phyloP scores from a whole-genome alignment of 2,888 invertebrate genomes.

The Monoplex corrugatus region DNA sequence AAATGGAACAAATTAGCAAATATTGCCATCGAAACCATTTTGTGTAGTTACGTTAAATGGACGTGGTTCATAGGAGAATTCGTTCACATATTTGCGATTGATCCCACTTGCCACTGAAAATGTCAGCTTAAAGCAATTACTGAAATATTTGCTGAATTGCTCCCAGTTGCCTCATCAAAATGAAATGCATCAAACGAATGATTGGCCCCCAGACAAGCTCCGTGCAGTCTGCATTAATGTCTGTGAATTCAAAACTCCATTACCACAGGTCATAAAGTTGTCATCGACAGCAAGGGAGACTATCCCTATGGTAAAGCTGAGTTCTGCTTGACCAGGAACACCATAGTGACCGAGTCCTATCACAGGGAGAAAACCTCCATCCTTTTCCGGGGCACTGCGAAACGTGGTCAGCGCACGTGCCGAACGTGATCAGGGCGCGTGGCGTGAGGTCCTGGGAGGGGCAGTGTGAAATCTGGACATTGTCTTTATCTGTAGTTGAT shows the following conservation, averaged over 20 bases:
- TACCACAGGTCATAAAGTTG: not conserved
- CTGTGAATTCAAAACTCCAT: no score
- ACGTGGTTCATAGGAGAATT: no score
- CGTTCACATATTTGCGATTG: no score
- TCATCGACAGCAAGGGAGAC: not conserved
- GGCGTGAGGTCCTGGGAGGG: not conserved
- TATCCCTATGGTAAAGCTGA: not conserved
- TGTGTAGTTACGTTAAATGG: no score
- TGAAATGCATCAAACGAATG: no score
- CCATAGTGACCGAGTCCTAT: not conserved
- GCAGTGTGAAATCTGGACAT: not conserved
- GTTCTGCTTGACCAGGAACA: not conserved
- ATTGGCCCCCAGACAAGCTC: not conserved
- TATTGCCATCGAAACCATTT: no score
- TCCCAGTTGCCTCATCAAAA: no score
- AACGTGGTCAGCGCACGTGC: slow-evolving; percentile 29
- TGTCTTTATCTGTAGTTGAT: not conserved
- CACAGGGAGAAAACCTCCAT: not conserved
- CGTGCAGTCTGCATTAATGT: not conserved
- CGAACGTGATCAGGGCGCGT: not conserved
- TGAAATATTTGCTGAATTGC: no score
- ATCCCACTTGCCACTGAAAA: no score
- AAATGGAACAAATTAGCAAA: no score
- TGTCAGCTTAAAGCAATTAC: no score
- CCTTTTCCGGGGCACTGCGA: not conserved